Evolutionary conservation across 2,888 invertebrate species (phyloP), one percentile per base, ranked within the genome.

Genomic region (Podabrus alpinus): DNA sequence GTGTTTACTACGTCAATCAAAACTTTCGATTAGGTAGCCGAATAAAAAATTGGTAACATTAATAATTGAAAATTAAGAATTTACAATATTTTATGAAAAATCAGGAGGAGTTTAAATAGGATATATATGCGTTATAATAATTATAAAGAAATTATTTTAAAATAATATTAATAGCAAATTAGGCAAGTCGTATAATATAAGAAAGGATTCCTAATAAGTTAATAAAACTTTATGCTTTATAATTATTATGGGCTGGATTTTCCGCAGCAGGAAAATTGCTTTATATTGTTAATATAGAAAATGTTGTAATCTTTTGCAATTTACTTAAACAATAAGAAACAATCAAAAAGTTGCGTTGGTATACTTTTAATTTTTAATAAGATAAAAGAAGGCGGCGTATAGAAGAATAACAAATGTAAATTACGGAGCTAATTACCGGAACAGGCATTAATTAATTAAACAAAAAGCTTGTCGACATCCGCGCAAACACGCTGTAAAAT

Each of bases 371-470:
- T 80, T 81, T 81, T 81, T 82, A 82, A 83, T 83, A 81, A 81
- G 79, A 79, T 80, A 79, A 45, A 80, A 81, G 77, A 78, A 80
- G 79, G 79, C 80, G 82, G 79, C 80, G 81, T 80, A 78, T 78
- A 80, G 79, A 79, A 73, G 69, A 73, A 76, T 73, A 73, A 76
- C 72, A 71, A 72, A 77, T 77, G 77, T 74, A 77, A 77, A 77
- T 77, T 74, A 74, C 72, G 72, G 60, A 76, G 79, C 81, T 84
- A 85, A 85, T 85, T 85, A 83, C 84, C 84, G 85, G 85, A 85
- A 86, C 86, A 82, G 81, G 84, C 83, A 82, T 84, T 85, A 85
- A 86, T 86, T 86, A 86, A 86, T 86, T 85, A 86, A 83, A 85
- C 84, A 84, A 85, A 84, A 83, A 83, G 82, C 80, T 79, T 78